A percentile compares a stretch with the other conserved stretches of the same genome.
These are phyloP conservation scores for Catamblyrhynchus diadema DNA, from an alignment of 2,797 vertebrate species.

Conservation along the genomic window DNA sequence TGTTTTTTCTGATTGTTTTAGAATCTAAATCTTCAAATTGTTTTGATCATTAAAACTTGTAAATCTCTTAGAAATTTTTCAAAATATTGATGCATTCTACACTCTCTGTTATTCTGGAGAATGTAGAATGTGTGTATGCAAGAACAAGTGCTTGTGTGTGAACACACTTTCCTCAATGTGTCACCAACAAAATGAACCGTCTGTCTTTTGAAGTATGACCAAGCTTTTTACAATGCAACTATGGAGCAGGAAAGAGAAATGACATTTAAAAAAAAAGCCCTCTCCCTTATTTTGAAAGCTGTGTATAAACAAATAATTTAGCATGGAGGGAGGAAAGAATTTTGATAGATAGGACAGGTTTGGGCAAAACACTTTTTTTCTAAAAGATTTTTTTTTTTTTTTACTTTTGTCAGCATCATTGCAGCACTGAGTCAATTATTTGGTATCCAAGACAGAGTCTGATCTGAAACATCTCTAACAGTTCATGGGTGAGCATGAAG, in stretches of 20 bases:
- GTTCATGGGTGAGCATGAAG: not conserved
- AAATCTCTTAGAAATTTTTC: not conserved
- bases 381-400: not conserved
- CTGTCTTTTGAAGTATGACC: not conserved
- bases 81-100: not conserved
- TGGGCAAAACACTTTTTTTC: not conserved
- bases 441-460: not conserved
- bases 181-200: not conserved
- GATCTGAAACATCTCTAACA: not conserved
- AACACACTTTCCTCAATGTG: not conserved
- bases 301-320: not conserved
- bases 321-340: not conserved
- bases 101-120: not conserved
- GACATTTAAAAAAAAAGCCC: not conserved
- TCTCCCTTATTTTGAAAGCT: not conserved
- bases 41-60: not conserved
- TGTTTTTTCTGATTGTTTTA: not conserved
- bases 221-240: not conserved
- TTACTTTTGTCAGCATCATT: not conserved
- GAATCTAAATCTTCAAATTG: not conserved
- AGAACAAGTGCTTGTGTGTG: rapidly evolving
- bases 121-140: not conserved
- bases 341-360: not conserved
- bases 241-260: not conserved
- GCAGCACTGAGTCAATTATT: not conserved